These are phyloP conservation scores for Hydrochoerus hydrochaeris DNA, from an alignment of 2,113 vertebrate genomes.

Conservation along the genomic window DNA sequence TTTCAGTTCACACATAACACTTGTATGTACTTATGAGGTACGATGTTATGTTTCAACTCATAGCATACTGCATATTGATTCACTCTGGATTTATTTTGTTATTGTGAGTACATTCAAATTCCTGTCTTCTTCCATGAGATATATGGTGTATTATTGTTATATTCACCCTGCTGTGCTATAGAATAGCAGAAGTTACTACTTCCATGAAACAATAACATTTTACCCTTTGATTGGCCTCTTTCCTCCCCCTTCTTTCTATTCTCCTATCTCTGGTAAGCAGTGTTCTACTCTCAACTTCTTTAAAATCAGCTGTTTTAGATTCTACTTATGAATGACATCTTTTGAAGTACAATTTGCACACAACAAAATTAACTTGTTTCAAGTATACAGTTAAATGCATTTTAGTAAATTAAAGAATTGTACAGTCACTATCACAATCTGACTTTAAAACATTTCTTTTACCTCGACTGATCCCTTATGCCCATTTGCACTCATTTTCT, in stretches of 20 bases:
- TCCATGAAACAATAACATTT: background rate
- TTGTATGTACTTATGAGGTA: background rate
- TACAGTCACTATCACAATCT: background rate
- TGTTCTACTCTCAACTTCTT: background rate
- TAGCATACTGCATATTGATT: background rate
- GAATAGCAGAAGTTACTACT: background rate
- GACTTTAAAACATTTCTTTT: conserved; percentile 54
- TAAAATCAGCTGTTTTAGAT: background rate
- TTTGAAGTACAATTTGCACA: conserved; percentile 44
- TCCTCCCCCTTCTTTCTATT: background rate
- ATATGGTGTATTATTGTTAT: background rate
- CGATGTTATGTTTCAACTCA: background rate
- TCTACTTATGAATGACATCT: background rate
- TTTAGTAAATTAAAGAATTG: conserved; percentile 45
- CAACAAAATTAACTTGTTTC: background rate
- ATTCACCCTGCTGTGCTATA: background rate
- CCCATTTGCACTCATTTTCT: background rate
- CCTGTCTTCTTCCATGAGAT: background rate
- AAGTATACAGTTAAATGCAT: conserved; percentile 51
- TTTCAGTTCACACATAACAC: background rate
- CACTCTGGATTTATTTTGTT: background rate
- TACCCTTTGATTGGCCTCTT: background rate
- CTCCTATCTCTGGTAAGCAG: background rate
- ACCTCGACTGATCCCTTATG: background rate
- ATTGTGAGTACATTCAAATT: background rate